A percentile compares a stretch with the other conserved stretches of the same genome.
Evolutionary conservation across 2,797 vertebrate species (phyloP).

Genomic region (Microchirus variegatus): DNA sequence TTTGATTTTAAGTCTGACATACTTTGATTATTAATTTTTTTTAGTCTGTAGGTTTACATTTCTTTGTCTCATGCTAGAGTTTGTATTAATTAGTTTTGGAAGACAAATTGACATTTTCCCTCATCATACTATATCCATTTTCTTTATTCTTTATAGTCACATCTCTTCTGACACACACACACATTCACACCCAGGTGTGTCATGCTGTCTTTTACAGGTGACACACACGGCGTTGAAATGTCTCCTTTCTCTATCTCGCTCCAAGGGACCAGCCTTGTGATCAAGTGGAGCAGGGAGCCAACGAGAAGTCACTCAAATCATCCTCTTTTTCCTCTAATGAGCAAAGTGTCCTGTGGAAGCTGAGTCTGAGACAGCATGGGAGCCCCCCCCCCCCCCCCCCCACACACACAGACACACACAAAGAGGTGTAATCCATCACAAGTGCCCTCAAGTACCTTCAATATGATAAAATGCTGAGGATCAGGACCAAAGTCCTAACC

Average conservation of each 20-base stretch:
- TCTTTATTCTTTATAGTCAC: too few relatives aligned
- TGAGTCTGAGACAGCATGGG: constrained; percentile 68
- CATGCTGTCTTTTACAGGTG: constrained; percentile 36
- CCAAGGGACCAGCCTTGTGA: constrained; percentile 63
- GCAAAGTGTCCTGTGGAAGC: constrained; percentile 78
- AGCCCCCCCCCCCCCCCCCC: too few relatives aligned
- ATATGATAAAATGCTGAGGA: constrained; percentile 63
- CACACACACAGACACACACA: constrained; percentile 28
- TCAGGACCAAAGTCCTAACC: constrained; percentile 77
- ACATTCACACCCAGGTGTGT: constrained; percentile 35
- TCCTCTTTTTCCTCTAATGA: constrained; percentile 78
- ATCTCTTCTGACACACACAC: background rate
- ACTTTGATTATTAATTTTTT: constrained; percentile 42
- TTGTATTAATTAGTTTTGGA: too few relatives aligned
- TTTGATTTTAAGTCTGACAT: constrained; percentile 70
- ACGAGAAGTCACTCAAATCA: constrained; percentile 70
- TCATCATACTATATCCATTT: too few relatives aligned
- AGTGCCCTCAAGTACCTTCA: constrained; percentile 54
- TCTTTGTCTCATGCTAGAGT: too few relatives aligned
- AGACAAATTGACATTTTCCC: too few relatives aligned
- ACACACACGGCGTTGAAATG: constrained; percentile 37
- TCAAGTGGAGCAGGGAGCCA: constrained; percentile 69
- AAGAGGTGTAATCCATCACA: constrained; percentile 27
- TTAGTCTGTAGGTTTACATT: background rate
- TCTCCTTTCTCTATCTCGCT: constrained; percentile 41